These are phyloP conservation scores for Isotomurus palustris DNA, from an alignment of 2,888 invertebrate species.

Conservation along the genomic window DNA sequence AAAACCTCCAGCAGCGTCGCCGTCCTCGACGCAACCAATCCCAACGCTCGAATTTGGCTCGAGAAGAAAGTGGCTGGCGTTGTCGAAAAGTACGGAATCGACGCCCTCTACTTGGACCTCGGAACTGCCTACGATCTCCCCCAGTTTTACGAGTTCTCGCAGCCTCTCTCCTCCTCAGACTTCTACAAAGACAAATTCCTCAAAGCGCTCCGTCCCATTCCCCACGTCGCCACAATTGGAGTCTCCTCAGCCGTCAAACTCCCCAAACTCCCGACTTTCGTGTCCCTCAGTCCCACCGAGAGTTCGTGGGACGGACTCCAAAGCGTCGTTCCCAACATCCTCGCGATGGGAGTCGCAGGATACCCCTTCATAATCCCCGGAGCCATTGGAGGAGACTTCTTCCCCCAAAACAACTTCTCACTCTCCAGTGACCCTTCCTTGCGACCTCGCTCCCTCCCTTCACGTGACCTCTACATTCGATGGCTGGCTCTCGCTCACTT, in stretches of 20 bases:
- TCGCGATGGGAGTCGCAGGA: constrained; percentile 83
- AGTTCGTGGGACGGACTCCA: constrained; percentile 82
- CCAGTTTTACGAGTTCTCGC: constrained; percentile 67
- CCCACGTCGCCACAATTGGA: constrained; percentile 61
- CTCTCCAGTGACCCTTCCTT: neutral
- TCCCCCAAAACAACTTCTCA: neutral
- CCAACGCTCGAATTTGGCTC: constrained; percentile 74
- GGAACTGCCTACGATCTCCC: constrained; percentile 82
- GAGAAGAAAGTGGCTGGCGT: constrained; percentile 66
- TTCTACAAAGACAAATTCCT: constrained; percentile 72
- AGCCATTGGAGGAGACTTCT: constrained; percentile 78
- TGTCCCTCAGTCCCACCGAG: constrained; percentile 76
- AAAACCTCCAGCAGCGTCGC: constrained; percentile 72
- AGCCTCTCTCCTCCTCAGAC: constrained; percentile 71
- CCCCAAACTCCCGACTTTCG: constrained; percentile 79
- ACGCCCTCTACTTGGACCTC: constrained; percentile 77
- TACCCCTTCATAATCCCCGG: constrained; percentile 91
- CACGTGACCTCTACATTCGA: constrained; percentile 76
- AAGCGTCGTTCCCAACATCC: constrained; percentile 77
- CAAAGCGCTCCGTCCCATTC: constrained; percentile 56
- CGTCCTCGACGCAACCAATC: constrained; percentile 71
- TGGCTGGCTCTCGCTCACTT: constrained; percentile 90
- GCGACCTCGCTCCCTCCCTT: too few species aligned
- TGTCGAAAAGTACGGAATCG: constrained; percentile 68
- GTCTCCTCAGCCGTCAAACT: constrained; percentile 76